Percentiles rank a stretch among this genome's conserved stretches.
Evolutionary conservation across 1,140 invertebrate species (phyloP).

Genomic region (Varroa destructor): DNA sequence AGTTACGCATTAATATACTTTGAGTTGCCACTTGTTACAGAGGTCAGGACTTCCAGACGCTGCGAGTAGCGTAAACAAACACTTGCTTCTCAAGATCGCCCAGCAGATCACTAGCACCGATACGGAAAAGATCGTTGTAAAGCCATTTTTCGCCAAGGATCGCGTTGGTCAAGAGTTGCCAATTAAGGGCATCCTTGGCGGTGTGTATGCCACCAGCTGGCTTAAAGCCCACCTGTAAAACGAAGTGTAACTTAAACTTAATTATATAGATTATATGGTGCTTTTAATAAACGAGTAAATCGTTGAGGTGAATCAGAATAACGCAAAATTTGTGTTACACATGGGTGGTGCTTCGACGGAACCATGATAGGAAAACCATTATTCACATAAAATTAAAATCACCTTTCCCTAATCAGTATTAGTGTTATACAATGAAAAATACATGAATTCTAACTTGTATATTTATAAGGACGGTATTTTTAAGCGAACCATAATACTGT

Average conservation of each 20-base stretch:
- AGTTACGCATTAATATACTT: too few relatives aligned
- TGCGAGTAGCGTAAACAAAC: slow-evolving; percentile 41
- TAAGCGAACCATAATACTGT: too few relatives aligned
- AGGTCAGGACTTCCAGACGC: slow-evolving; percentile 31
- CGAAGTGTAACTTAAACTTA: slow-evolving; percentile 28
- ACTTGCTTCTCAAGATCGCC: slow-evolving; percentile 57
- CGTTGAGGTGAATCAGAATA: slow-evolving; percentile 25
- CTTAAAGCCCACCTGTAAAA: slow-evolving; percentile 75
- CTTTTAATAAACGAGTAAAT: not conserved
- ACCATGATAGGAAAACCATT: too few relatives aligned
- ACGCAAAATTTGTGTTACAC: slow-evolving; percentile 6
- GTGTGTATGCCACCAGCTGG: slow-evolving; percentile 88
- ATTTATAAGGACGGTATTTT: too few relatives aligned
- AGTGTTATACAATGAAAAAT: too few relatives aligned
- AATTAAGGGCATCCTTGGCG: slow-evolving; percentile 68
- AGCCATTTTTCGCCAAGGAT: slow-evolving; percentile 79
- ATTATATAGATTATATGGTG: not conserved
- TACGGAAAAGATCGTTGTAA: slow-evolving; percentile 65
- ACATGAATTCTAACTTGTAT: too few relatives aligned
- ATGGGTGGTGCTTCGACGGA: too few relatives aligned
- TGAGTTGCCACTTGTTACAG: too few relatives aligned
- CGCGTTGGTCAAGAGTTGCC: slow-evolving; percentile 69
- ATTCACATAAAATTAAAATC: too few relatives aligned
- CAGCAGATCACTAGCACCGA: slow-evolving; percentile 82
- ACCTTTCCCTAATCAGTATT: too few relatives aligned